These are phyloP conservation scores for Centropus unirufus DNA, from an alignment of 2,113 vertebrate species.

Conservation along the genomic window DNA sequence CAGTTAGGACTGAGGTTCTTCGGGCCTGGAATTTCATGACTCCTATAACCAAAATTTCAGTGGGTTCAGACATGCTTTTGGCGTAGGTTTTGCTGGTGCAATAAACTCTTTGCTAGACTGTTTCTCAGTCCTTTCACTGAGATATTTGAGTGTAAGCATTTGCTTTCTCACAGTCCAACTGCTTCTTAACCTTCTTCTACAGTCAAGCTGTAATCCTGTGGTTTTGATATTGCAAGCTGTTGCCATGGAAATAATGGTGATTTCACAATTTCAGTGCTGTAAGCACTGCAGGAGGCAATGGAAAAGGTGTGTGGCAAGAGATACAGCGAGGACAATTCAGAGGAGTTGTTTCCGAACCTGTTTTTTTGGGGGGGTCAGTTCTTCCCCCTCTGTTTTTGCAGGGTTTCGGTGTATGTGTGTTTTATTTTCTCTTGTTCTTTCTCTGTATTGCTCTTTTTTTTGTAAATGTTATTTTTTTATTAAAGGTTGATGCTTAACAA, in stretches of 20 bases:
- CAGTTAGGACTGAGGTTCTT: background rate
- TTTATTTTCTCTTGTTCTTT: background rate
- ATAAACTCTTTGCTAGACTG: conserved; percentile 10
- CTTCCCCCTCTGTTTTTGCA: background rate
- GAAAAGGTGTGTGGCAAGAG: conserved; percentile 31
- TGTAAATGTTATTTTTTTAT: background rate
- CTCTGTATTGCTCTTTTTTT: background rate
- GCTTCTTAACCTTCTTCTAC: conserved; percentile 50
- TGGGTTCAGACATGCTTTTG: background rate
- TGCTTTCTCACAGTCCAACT: conserved; percentile 53
- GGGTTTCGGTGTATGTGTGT: background rate
- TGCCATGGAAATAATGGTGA: conserved; percentile 74
- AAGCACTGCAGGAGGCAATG: conserved; percentile 32
- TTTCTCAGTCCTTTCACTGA: conserved; percentile 30
- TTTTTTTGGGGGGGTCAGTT: background rate
- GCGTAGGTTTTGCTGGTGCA: background rate
- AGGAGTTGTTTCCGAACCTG: background rate
- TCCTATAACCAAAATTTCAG: background rate
- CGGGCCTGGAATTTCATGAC: background rate
- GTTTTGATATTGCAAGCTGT: conserved; percentile 63
- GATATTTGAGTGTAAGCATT: conserved; percentile 45
- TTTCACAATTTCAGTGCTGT: conserved; percentile 50
- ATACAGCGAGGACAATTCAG: background rate
- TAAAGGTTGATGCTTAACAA: background rate
- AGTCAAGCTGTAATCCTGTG: conserved; percentile 63